Evolutionary conservation across 2,113 vertebrate species (phyloP), one percentile per base, ranked within the genome.

Genomic region (Cnemophilus loriae): DNA sequence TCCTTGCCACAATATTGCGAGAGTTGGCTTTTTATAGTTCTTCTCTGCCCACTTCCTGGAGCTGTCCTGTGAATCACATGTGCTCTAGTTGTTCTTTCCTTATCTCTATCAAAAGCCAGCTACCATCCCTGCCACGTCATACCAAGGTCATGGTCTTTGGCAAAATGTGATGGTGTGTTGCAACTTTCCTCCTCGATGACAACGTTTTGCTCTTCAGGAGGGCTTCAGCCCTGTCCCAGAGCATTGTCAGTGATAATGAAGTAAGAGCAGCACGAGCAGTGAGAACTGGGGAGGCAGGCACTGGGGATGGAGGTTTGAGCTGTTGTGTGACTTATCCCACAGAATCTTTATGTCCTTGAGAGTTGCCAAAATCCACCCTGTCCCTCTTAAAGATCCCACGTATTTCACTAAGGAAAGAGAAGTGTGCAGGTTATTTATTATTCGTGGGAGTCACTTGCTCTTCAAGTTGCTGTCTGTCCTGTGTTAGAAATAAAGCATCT

Each of bases 21-120:
- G 30, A 27, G 16, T 50, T 63, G 39, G 27, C 35, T 87, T 90
- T 93, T 77, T 91, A 55, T 74, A 84, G 63, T 71, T 91, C 78
- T 79, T 55, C 67, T 85, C 67, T 85, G 39, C 63, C 49, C 42
- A 89, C 21, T 93, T 93, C 33, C 35, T 89, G 37, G 59, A 46
- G 69, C 69, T 91, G 56, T 68, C 61, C 35, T 46, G 16, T 7
- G 1, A 32, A 47, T 77, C 59, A 50, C 3, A 0, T 79, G 89
- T 80, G 49, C 59, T 85, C 10, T 79, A 44, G 55, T 49, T 79
- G 56, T 37, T 90, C 59, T 60, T 75, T 77, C 49, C 60, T 91
- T 95, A 88, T 91, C 93, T 94, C 35, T 91, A 46, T 80, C 75
- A 52, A 85, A 94, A 93, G 55, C 50, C 59, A 90, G 24, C 71